Conservation (phyloP, 2,888 invertebrate species). For the Oligia latruncula region DNA sequence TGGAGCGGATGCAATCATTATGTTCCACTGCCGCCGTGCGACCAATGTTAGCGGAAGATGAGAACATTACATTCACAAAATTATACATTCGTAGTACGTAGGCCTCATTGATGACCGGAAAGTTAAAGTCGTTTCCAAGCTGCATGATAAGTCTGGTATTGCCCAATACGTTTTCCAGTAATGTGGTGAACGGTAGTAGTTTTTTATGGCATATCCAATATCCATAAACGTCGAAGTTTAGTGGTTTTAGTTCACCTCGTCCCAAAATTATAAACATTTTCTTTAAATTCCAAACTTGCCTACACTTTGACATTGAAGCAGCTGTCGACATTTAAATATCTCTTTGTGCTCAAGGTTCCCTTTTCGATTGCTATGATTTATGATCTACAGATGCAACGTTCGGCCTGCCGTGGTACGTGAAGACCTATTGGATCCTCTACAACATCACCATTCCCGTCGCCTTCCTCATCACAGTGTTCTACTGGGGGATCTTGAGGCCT, state of each 20-base stretch:
- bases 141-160: constrained; percentile 28
- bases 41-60: constrained; percentile 47
- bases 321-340: constrained; percentile 25
- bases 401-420: constrained; percentile 86
- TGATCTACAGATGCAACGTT: constrained; percentile 79
- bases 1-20: constrained; percentile 34
- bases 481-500: constrained; percentile 84
- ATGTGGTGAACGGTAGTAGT: constrained; percentile 10
- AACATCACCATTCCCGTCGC: constrained; percentile 87
- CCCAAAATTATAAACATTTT: constrained; percentile 22
- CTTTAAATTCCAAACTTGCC: constrained; percentile 1
- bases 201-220: constrained; percentile 16
- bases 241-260: constrained; percentile 24
- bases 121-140: constrained; percentile 22
- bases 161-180: constrained; percentile 2
- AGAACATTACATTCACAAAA: constrained; percentile 35
- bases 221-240: not conserved
- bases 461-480: constrained; percentile 87
- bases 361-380: constrained; percentile 12
- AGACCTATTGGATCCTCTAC: constrained; percentile 87
- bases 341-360: constrained; percentile 22
- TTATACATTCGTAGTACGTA: constrained; percentile 33
- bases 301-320: constrained; percentile 45
- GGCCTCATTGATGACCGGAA: constrained; percentile 9
- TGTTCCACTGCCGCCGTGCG: constrained; percentile 12